Conservation (phyloP, 1,140 invertebrate species). For the Antheraea pernyi region DNA sequence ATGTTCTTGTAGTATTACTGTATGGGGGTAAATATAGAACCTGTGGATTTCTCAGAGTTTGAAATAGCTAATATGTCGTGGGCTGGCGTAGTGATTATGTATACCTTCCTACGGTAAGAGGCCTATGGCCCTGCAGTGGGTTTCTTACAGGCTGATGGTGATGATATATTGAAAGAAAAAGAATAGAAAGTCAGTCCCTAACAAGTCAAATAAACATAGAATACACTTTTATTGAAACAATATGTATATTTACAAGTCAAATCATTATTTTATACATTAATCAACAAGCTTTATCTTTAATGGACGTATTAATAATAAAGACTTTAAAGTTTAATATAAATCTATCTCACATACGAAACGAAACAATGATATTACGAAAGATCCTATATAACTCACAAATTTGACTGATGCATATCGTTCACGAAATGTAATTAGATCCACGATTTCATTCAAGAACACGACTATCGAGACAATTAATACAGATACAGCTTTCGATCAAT, state of each 20-base stretch:
- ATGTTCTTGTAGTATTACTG: no score
- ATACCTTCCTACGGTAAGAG: no score
- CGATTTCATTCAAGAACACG: slow-evolving; percentile 9
- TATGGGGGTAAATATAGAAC: no score
- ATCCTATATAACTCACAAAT: slow-evolving; percentile 1
- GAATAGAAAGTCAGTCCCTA: no score
- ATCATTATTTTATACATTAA: not conserved
- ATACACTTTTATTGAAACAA: no score
- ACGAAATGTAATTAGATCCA: slow-evolving; percentile 21
- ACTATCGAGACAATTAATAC: not conserved
- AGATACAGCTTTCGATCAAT: not conserved
- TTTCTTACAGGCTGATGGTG: no score
- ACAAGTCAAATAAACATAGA: no score
- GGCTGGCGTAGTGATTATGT: no score
- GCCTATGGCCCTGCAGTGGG: no score
- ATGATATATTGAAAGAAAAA: no score
- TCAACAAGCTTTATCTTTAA: not conserved
- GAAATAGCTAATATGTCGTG: no score
- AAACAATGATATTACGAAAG: slow-evolving; percentile 9
- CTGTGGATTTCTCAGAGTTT: no score
- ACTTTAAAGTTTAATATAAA: not conserved
- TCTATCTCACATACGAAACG: slow-evolving; percentile 3
- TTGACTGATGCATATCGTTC: slow-evolving; percentile 9
- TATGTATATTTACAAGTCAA: not conserved
- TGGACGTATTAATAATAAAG: not conserved